Evolutionary conservation across 2,113 vertebrate genomes (phyloP), one percentile per base, ranked within the genome.

Genomic region (Bos indicus): DNA sequence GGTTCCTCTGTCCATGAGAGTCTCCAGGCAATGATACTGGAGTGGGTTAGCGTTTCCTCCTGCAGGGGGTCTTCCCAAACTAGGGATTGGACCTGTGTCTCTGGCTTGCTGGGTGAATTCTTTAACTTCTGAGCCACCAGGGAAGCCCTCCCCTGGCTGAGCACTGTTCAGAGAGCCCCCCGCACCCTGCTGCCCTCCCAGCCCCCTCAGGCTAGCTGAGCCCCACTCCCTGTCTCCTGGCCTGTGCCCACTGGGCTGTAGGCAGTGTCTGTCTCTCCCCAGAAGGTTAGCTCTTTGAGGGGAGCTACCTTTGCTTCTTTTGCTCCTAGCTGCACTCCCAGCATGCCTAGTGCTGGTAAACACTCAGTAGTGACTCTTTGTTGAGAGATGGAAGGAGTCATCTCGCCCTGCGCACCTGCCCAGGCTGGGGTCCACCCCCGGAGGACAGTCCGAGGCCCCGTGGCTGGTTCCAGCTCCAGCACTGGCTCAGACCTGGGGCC

Each of bases 101-200:
- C 36, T 23, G 17, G 67, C n/a, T 40, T 36, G 67, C n/a, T 23
- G n/a, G 67, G 19, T 6, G n/a, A 40, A 40, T 40, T 74, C 19
- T 71, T 40, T 23, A 71, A 19, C 67, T 23, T 21, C 19, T 40
- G n/a, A 36, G n/a, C 67, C n/a, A 74, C 19, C 67, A 40, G 67
- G n/a, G 67, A 40, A 40, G 67, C 67, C 67, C 62, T 40, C 56
- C 33, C 25, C 25, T 7, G 0, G 0, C 21, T 48, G 94, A 52
- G 48, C 84, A 84, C 36, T 33, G 48, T 15, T 7, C 43, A 60
- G 62, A 26, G 74, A 51, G 25, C 36, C 12, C 2, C 4, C 33
- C 7, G 0, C 7, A 25, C 57, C 67, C 74, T 3, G 5, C 57
- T 12, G 6, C 2, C 28, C n/a, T 26, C 16, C 13, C 36, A 7